These are phyloP conservation scores for Pharmacophagus antenor DNA, from an alignment of 2,888 invertebrate species.

Conservation along the genomic window DNA sequence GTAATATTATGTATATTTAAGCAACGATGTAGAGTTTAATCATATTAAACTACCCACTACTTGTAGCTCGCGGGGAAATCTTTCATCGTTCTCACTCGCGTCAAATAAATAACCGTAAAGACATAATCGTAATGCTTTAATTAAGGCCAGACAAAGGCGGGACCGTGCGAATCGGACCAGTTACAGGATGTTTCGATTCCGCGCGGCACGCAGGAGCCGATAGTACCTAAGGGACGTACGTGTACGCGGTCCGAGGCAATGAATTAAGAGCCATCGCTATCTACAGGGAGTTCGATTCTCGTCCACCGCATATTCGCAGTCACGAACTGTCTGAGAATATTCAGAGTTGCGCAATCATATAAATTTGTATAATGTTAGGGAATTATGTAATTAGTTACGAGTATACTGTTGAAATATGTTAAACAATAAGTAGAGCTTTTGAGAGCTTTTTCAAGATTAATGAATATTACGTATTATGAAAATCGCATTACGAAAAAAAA, in stretches of 20 bases:
- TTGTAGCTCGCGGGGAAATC: constrained; percentile 11
- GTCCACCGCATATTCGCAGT: constrained; percentile 57
- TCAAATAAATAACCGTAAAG: constrained; percentile 31
- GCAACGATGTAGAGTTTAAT: not conserved
- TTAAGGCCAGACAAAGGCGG: constrained; percentile 33
- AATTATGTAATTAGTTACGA: no score
- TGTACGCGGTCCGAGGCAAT: constrained; percentile 53
- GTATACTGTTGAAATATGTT: no score
- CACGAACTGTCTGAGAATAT: constrained; percentile 49
- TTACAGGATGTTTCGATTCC: constrained; percentile 48
- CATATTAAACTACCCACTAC: not conserved
- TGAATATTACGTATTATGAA: no score
- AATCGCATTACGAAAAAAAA: no score
- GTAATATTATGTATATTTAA: no score
- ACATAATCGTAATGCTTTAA: constrained; percentile 33
- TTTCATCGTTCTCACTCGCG: constrained; percentile 24
- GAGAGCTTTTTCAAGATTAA: no score
- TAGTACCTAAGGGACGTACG: constrained; percentile 47
- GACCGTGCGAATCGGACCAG: constrained; percentile 48
- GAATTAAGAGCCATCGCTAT: constrained; percentile 74
- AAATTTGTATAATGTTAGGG: no score
- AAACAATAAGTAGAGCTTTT: no score
- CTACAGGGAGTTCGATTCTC: constrained; percentile 63
- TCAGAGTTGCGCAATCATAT: constrained; percentile 7
- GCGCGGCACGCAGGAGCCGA: constrained; percentile 46